These are phyloP conservation scores for Knipowitschia caucasica DNA, from an alignment of 2,797 vertebrate species.

Conservation along the genomic window DNA sequence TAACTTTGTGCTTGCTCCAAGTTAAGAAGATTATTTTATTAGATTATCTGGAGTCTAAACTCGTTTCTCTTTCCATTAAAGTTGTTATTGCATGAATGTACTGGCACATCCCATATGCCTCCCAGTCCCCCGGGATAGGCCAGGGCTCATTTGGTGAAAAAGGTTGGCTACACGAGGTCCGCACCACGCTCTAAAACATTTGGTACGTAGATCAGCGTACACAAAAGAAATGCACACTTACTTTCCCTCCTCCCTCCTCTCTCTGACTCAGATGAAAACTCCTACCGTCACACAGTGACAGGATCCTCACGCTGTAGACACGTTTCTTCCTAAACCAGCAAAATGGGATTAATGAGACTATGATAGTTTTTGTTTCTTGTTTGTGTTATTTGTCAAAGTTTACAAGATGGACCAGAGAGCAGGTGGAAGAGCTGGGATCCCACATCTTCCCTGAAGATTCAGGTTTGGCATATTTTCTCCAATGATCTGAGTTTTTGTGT, in stretches of 20 bases:
- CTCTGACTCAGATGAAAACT: constrained; percentile 39
- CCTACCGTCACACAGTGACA: constrained; percentile 41
- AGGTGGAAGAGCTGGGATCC: constrained; percentile 36
- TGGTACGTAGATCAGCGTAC: constrained; percentile 9
- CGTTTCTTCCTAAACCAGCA: not conserved
- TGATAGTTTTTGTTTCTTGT: constrained; percentile 12
- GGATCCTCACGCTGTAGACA: constrained; percentile 22
- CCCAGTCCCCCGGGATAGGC: constrained; percentile 49
- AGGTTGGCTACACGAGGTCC: constrained; percentile 13
- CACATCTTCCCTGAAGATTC: constrained; percentile 29
- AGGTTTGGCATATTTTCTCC: constrained; percentile 50
- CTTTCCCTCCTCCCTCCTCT: constrained; percentile 31
- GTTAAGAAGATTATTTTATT: constrained; percentile 4
- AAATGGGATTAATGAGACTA: constrained; percentile 28
- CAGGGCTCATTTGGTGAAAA: constrained; percentile 30
- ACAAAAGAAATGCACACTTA: constrained; percentile 11
- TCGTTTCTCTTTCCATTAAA: constrained; percentile 70
- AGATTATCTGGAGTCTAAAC: constrained; percentile 2
- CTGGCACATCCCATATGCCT: constrained; percentile 57
- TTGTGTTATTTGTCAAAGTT: constrained; percentile 11
- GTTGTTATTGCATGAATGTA: constrained; percentile 57
- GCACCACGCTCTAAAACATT: constrained; percentile 28
- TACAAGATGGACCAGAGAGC: constrained; percentile 52
- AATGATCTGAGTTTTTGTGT: not conserved
- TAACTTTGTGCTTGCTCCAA: constrained; percentile 26